A percentile compares a stretch with the other conserved stretches of the same genome.
Conservation (phyloP, 2,888 invertebrate species). For the Tridacna gigas region DNA sequence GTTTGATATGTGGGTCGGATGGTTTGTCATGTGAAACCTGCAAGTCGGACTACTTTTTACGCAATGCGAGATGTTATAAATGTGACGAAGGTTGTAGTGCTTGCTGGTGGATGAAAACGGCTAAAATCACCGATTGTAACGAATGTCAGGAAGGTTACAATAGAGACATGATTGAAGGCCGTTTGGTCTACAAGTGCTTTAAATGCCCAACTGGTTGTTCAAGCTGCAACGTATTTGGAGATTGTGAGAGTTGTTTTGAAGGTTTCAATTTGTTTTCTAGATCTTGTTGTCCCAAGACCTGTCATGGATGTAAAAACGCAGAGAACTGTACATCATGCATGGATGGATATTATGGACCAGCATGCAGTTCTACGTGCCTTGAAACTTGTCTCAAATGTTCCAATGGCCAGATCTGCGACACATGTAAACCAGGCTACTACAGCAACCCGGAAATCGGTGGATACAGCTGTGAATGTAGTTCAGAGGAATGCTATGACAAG, state of each 20-base stretch:
- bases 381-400: slow-evolving; percentile 9
- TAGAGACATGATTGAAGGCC: slow-evolving; percentile 1
- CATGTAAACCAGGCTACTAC: slow-evolving; percentile 13
- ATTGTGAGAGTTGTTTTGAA: slow-evolving; percentile 7
- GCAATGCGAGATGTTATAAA: background rate
- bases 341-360: background rate
- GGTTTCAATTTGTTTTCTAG: background rate
- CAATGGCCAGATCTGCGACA: background rate
- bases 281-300: background rate
- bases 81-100: slow-evolving; percentile 7
- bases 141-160: slow-evolving; percentile 4
- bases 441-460: background rate
- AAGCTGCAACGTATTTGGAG: slow-evolving; percentile 6
- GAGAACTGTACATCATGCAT: slow-evolving; percentile 6
- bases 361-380: background rate
- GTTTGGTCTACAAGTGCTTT: background rate
- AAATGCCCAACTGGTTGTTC: slow-evolving; percentile 11
- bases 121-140: background rate
- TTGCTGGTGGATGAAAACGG: slow-evolving; percentile 10
- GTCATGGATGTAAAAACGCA: background rate
- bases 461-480: background rate
- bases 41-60: background rate
- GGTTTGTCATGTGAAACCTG: background rate
- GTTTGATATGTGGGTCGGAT: background rate
- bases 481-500: background rate